Evolutionary conservation across 2,888 invertebrate genomes (phyloP), one percentile per base, ranked within the genome.

Genomic region (Rhingia campestris): DNA sequence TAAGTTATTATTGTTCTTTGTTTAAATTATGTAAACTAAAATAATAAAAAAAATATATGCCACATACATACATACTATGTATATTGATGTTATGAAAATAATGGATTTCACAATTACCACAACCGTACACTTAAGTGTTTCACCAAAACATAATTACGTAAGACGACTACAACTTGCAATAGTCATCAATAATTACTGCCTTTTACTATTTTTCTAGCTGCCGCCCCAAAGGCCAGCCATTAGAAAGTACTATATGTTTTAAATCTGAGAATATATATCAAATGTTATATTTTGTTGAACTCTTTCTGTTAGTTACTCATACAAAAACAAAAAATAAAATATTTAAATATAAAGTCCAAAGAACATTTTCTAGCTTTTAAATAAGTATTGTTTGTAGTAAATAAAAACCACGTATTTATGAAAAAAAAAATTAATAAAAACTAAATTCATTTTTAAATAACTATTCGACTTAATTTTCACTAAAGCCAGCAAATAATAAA

Each of bases 111-210:
- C 41, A 12, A 49, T 56, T 61, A 63, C 67, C 54, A 69, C 45
- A 74, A 12, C 66, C 12, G 67, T 61, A 56, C 56, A 74, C 45
- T 58, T n/a, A 37, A 41, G 66, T 79, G 73, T 66, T 53, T 51
- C 56, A 22, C 22, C 1, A 58, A 39, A 47, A 47, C 37, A 47
- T 5, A 70, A 22, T 66, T 47, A 47, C 53, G 74, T 58, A 76
- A 53, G 69, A 47, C 37, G 56, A 47, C 63, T 63, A 63, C 49
- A 41, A 43, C 41, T 63, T 59, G 51, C 58, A 58, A 70, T 45
- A 58, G 69, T 75, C 75, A 64, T 63, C 61, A 72, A 66, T 67
- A 73, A 73, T 72, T 67, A 82, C 81, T 82, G 81, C 77, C 81
- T 82, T 72, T 61, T 67, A 54, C 56, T 67, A 61, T 61, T 66